Evolutionary conservation across 2,113 vertebrate genomes (phyloP).

Genomic region (Poecilia latipinna): DNA sequence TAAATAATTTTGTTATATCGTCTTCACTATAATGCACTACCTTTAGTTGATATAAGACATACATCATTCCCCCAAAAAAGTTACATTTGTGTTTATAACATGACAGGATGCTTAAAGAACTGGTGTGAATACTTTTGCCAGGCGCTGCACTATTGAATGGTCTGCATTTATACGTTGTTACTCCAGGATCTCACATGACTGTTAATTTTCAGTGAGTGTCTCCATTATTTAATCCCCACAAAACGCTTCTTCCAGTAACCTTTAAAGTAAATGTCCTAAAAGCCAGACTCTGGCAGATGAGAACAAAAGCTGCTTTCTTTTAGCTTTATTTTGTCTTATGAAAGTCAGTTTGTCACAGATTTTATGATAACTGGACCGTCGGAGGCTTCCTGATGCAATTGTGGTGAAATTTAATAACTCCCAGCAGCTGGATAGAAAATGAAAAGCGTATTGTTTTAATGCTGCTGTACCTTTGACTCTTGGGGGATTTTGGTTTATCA

Average conservation of each 20-base stretch:
- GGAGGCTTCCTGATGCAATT: background rate
- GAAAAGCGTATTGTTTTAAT: conserved; percentile 19
- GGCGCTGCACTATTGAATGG: no score
- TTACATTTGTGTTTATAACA: no score
- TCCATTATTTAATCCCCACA: background rate
- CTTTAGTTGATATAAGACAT: no score
- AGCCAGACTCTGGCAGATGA: background rate
- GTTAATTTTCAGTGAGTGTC: background rate
- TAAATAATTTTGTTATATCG: no score
- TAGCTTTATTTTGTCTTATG: background rate
- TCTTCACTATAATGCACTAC: no score
- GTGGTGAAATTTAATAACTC: conserved; percentile 5
- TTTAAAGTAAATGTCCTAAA: background rate
- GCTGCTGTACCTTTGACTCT: background rate
- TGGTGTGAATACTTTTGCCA: no score
- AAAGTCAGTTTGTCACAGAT: background rate
- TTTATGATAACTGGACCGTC: background rate
- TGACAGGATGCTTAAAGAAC: no score
- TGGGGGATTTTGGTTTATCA: conserved; percentile 1
- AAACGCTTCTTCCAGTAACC: background rate
- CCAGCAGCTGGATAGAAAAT: conserved; percentile 11
- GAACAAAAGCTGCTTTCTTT: background rate
- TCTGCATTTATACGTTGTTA: background rate
- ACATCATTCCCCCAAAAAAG: no score
- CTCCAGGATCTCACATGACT: background rate